Evolutionary conservation across 1,140 invertebrate species (phyloP).

Genomic region (Hypothenemus hampei): DNA sequence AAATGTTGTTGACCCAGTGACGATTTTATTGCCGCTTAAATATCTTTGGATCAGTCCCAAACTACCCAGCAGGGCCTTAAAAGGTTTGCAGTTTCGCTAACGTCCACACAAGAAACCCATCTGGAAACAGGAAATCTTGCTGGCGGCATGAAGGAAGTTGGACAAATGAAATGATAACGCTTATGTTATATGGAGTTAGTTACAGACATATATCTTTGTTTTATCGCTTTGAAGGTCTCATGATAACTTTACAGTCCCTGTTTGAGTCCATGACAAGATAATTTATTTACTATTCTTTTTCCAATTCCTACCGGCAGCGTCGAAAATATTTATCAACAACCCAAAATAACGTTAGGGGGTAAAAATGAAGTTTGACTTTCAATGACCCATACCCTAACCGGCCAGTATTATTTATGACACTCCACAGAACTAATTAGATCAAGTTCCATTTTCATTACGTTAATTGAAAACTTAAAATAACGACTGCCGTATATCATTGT

Average conservation of each 20-base stretch:
- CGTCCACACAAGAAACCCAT: neutral
- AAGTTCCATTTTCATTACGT: constrained; percentile 30
- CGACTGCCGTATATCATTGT: constrained; percentile 26
- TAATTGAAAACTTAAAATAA: constrained; percentile 32
- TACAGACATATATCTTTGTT: neutral
- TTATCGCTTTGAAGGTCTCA: neutral
- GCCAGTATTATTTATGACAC: constrained; percentile 27
- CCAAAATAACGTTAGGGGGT: too few species aligned
- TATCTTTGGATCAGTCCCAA: neutral
- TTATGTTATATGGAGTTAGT: neutral
- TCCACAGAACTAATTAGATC: constrained; percentile 29
- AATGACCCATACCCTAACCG: constrained; percentile 18
- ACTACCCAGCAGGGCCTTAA: neutral
- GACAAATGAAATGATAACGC: neutral
- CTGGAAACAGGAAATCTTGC: neutral
- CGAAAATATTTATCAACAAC: too few species aligned
- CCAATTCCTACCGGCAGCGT: too few species aligned
- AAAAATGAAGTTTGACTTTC: too few species aligned
- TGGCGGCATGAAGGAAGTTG: neutral
- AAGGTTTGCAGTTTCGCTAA: too few species aligned
- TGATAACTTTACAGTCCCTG: too few species aligned
- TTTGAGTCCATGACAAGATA: neutral
- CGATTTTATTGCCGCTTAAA: too few species aligned
- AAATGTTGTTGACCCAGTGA: too few species aligned
- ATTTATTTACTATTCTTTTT: too few species aligned